Percentiles rank a stretch among this genome's conserved stretches.
Conservation (phyloP, 2,113 vertebrate species). For the Hemicordylus capensis region DNA sequence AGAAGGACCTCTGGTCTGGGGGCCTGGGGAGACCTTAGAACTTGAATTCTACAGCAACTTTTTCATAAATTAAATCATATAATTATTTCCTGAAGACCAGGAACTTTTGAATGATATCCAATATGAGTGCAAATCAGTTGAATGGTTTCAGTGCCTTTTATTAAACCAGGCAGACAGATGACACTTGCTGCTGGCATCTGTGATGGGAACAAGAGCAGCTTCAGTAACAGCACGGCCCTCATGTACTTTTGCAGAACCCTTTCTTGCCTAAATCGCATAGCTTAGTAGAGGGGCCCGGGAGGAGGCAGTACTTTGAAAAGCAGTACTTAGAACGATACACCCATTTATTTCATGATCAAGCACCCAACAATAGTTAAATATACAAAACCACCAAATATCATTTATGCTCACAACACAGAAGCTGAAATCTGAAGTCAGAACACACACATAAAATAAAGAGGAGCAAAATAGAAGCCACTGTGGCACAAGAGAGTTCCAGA, state of each 20-base stretch:
- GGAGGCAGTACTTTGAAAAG: background rate
- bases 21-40: background rate
- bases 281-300: too few species aligned
- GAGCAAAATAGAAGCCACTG: background rate
- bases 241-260: background rate
- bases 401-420: background rate
- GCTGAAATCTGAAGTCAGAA: background rate
- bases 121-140: background rate
- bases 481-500: background rate
- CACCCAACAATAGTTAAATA: background rate
- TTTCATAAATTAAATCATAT: background rate
- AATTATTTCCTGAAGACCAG: background rate
- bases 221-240: background rate
- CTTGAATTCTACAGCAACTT: background rate
- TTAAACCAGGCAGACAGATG: background rate
- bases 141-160: background rate
- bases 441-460: background rate
- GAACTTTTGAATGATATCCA: background rate
- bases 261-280: background rate
- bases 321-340: background rate
- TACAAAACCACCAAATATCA: background rate
- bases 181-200: background rate
- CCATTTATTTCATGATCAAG: background rate
- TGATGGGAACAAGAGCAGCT: background rate
- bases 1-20: too few species aligned